Evolutionary conservation across 2,888 invertebrate species (phyloP).

Genomic region (Apotomis capreana): DNA sequence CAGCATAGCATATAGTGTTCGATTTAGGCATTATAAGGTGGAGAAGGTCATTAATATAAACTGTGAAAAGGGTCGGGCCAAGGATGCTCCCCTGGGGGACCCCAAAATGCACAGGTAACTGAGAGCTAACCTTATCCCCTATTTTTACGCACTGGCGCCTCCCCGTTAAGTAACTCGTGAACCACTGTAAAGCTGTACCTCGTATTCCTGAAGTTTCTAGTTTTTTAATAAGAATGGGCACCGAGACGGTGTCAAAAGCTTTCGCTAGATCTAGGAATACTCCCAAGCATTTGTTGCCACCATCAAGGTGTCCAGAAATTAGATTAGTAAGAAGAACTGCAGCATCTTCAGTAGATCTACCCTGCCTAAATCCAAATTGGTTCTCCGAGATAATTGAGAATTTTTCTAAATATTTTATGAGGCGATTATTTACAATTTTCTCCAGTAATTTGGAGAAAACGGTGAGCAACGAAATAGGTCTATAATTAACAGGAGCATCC

Average conservation of each 20-base stretch:
- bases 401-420: neutral
- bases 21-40: neutral
- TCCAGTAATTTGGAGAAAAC: neutral
- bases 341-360: slow-evolving; percentile 31
- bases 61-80: no score
- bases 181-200: no score
- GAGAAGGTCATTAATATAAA: slow-evolving; percentile 1
- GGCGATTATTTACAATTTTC: neutral
- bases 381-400: neutral
- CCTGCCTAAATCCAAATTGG: slow-evolving; percentile 14
- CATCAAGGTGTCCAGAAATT: slow-evolving; percentile 10
- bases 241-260: slow-evolving; percentile 7
- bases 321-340: slow-evolving; percentile 1
- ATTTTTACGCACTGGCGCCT: no score
- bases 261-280: slow-evolving; percentile 37
- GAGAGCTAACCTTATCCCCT: no score
- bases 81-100: no score
- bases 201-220: no score
- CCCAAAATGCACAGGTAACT: no score
- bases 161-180: no score
- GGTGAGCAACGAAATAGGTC: neutral
- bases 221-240: no score
- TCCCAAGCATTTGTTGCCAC: slow-evolving; percentile 22
- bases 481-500: neutral
- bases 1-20: neutral